These are phyloP conservation scores for Acheta domesticus DNA, from an alignment of 2,888 invertebrate genomes.

Conservation along the genomic window DNA sequence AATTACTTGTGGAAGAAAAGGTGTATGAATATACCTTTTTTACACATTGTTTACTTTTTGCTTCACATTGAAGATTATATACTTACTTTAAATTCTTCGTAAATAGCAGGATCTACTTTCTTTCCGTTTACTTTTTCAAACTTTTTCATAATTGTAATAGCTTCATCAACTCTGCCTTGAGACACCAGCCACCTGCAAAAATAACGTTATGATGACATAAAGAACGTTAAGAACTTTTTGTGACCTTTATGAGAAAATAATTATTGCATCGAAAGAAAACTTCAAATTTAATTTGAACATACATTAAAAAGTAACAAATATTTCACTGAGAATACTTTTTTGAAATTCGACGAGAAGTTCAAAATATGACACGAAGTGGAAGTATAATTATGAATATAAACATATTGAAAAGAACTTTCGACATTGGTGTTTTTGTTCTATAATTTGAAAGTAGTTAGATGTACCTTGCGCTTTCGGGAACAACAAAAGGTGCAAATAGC, in stretches of 20 bases:
- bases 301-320: no score
- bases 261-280: no score
- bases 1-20: no score
- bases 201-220: constrained; percentile 21
- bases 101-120: constrained; percentile 68
- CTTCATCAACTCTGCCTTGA: constrained; percentile 77
- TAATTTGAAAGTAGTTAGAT: not conserved
- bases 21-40: no score
- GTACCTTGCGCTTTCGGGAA: constrained; percentile 82
- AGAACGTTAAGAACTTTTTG: not conserved
- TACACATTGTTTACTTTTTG: no score
- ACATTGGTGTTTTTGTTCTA: not conserved
- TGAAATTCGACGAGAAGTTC: no score
- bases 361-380: no score
- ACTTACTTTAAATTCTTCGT: constrained; percentile 69
- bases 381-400: no score
- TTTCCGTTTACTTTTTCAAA: constrained; percentile 77
- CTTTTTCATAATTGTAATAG: constrained; percentile 71
- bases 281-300: not conserved
- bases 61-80: not conserved
- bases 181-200: constrained; percentile 76
- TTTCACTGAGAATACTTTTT: no score
- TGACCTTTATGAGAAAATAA: not conserved
- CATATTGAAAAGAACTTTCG: not conserved
- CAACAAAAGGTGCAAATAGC: constrained; percentile 68